These are phyloP conservation scores for Thaumatotibia leucotreta DNA, from an alignment of 1,140 invertebrate species.

Conservation along the genomic window DNA sequence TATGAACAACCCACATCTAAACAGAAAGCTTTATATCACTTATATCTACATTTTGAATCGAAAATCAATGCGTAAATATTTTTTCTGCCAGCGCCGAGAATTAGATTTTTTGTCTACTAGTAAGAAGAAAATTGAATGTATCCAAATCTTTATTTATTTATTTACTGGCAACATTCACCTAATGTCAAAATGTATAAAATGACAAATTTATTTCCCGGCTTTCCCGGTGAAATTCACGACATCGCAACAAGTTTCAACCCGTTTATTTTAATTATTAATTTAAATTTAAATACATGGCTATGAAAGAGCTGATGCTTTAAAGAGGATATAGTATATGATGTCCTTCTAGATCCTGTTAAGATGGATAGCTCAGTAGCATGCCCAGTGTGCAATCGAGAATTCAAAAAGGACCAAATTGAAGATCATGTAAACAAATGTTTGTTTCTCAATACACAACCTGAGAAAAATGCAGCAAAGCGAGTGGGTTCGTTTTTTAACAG, in stretches of 20 bases:
- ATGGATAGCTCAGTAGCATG: slow-evolving; percentile 28
- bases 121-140: too few relatives aligned
- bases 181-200: too few relatives aligned
- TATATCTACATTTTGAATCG: too few relatives aligned
- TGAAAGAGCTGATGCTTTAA: neutral
- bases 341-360: neutral
- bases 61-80: too few relatives aligned
- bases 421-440: slow-evolving; percentile 82
- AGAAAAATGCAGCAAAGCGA: slow-evolving; percentile 44
- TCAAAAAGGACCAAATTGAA: slow-evolving; percentile 74
- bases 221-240: neutral
- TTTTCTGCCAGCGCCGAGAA: too few relatives aligned
- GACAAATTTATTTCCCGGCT: neutral
- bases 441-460: slow-evolving; percentile 78
- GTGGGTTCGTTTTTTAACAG: slow-evolving; percentile 36
- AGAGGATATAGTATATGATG: neutral
- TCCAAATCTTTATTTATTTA: too few relatives aligned
- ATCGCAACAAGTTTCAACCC: neutral
- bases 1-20: too few relatives aligned
- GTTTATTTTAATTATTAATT: neutral
- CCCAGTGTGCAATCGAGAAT: slow-evolving; percentile 51
- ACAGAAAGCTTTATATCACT: too few relatives aligned
- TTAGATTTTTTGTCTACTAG: too few relatives aligned
- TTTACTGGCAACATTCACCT: too few relatives aligned
- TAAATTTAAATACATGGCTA: too few relatives aligned